Conservation (phyloP, 2,797 vertebrate species). For the Sciaenops ocellatus region DNA sequence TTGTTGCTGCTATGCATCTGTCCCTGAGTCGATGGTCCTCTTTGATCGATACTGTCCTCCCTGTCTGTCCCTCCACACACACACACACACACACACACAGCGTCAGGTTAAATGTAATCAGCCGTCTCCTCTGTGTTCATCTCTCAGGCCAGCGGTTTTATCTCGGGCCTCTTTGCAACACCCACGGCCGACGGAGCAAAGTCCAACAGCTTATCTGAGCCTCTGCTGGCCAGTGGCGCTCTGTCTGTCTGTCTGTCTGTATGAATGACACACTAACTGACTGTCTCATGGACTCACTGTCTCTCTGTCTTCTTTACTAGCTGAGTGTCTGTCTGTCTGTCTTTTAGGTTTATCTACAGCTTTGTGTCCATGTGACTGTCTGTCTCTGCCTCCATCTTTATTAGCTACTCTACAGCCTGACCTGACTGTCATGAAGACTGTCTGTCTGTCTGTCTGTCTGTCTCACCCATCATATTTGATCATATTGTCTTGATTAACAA, state of each 20-base stretch:
- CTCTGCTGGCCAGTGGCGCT: constrained; percentile 40
- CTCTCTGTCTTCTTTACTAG: constrained; percentile 8
- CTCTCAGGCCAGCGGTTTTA: constrained; percentile 78
- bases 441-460: background rate
- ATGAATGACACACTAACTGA: constrained; percentile 22
- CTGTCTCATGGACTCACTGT: background rate
- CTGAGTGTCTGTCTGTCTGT: background rate
- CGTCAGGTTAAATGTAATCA: constrained; percentile 82
- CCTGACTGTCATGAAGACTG: no score
- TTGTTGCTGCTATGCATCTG: constrained; percentile 4
- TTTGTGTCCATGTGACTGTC: background rate
- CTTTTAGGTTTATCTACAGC: background rate
- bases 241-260: constrained; percentile 28
- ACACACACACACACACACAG: constrained; percentile 28
- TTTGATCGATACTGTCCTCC: constrained; percentile 65
- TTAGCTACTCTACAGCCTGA: background rate
- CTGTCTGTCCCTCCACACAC: constrained; percentile 41
- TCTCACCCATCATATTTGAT: background rate
- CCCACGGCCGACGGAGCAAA: constrained; percentile 82
- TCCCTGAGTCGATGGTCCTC: constrained; percentile 41
- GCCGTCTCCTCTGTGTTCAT: constrained; percentile 69
- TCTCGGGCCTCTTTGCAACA: constrained; percentile 85
- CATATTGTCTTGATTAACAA: no score
- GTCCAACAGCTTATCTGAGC: constrained; percentile 84
- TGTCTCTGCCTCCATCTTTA: background rate